Conservation (phyloP, 2,113 vertebrate species). For the Acanthisitta chloris region DNA sequence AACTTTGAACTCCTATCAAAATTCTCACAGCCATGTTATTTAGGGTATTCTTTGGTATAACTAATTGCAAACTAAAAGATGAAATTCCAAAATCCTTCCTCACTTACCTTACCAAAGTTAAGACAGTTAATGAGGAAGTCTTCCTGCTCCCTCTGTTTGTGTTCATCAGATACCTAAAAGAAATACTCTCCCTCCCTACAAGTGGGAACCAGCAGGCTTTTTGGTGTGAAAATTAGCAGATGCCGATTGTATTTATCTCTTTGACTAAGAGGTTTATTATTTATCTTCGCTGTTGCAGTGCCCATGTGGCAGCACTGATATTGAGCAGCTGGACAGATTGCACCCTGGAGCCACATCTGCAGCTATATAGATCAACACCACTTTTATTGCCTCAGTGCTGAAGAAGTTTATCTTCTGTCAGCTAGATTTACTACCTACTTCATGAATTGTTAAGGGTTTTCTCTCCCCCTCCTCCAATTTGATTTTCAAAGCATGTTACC, state of each 20-base stretch:
- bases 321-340: constrained; percentile 75
- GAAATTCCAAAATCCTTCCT: neutral
- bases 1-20: neutral
- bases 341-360: constrained; percentile 74
- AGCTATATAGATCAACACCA: constrained; percentile 69
- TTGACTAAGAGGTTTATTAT: constrained; percentile 73
- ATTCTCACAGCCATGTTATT: neutral
- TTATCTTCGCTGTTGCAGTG: constrained; percentile 71
- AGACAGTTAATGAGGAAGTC: neutral
- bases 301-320: constrained; percentile 72
- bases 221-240: constrained; percentile 55
- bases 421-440: constrained; percentile 71
- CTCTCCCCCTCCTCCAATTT: neutral
- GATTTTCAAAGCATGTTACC: constrained; percentile 21
- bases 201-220: constrained; percentile 26
- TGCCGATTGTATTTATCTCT: constrained; percentile 61
- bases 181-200: neutral
- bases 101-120: accelerated
- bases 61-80: neutral
- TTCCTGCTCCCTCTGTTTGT: neutral
- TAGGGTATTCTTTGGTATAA: neutral
- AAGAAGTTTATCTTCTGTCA: constrained; percentile 76
- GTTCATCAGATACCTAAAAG: neutral
- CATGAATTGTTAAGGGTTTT: constrained; percentile 54
- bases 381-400: constrained; percentile 64